Conservation (phyloP, 1,140 invertebrate genomes). For the Myzus persicae region DNA sequence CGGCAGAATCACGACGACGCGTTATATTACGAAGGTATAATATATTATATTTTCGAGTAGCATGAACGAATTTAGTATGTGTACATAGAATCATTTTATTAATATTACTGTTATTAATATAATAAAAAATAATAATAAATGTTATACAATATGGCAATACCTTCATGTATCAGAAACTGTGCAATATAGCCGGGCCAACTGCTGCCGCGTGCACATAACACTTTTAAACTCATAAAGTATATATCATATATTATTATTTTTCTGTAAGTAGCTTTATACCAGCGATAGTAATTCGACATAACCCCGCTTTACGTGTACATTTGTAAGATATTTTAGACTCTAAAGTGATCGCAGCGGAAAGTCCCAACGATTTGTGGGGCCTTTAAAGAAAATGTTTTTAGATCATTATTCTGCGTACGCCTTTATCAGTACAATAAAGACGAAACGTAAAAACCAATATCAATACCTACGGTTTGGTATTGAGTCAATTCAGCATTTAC, state of each 20-base stretch:
- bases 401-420: background rate
- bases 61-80: no score
- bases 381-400: background rate
- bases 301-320: background rate
- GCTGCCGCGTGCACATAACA: background rate
- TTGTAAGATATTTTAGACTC: background rate
- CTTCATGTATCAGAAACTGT: background rate
- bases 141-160: no score
- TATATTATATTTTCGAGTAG: no score
- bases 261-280: background rate
- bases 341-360: background rate
- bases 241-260: constrained; percentile 1
- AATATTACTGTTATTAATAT: background rate
- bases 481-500: background rate
- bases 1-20: no score
- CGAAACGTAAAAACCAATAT: background rate
- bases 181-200: background rate
- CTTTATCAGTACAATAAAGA: background rate
- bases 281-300: background rate
- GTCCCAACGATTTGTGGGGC: background rate
- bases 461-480: background rate
- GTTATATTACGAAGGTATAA: no score
- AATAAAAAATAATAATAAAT: no score
- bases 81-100: background rate
- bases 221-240: constrained; percentile 34